phyloP scores from a whole-genome alignment of 1,140 invertebrate species.

The Pomacea maculata region DNA sequence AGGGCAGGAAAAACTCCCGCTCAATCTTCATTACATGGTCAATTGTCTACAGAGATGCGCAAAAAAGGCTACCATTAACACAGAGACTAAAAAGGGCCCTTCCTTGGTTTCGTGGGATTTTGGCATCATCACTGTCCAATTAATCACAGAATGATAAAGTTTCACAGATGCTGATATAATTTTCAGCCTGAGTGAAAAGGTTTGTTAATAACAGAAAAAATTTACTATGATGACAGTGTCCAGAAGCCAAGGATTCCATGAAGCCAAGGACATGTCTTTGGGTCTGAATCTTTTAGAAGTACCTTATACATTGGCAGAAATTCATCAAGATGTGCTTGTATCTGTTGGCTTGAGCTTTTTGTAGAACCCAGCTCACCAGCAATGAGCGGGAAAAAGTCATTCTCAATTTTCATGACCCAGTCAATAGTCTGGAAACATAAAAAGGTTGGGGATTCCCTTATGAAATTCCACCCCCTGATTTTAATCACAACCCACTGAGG shows the following conservation, averaged over 20 bases:
- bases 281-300: conserved; percentile 12
- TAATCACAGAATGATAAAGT: no score
- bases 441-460: background rate
- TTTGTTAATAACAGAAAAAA: no score
- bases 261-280: background rate
- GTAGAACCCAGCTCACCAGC: conserved; percentile 70
- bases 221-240: background rate
- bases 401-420: conserved; percentile 78
- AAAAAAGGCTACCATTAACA: conserved; percentile 6
- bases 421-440: conserved; percentile 74
- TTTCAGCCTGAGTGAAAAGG: no score
- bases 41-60: conserved; percentile 55
- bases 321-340: conserved; percentile 60
- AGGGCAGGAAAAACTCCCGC: conserved; percentile 61
- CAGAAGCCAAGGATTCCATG: background rate
- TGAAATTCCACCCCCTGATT: no score
- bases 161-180: no score
- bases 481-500: no score
- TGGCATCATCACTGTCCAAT: background rate
- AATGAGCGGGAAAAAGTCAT: conserved; percentile 81
- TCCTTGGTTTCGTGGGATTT: background rate
- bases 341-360: conserved; percentile 52
- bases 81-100: background rate
- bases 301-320: conserved; percentile 63
- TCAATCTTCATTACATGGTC: conserved; percentile 61